Evolutionary conservation across 2,113 vertebrate genomes (phyloP), one percentile per base, ranked within the genome.

Genomic region (Pygoscelis adeliae): DNA sequence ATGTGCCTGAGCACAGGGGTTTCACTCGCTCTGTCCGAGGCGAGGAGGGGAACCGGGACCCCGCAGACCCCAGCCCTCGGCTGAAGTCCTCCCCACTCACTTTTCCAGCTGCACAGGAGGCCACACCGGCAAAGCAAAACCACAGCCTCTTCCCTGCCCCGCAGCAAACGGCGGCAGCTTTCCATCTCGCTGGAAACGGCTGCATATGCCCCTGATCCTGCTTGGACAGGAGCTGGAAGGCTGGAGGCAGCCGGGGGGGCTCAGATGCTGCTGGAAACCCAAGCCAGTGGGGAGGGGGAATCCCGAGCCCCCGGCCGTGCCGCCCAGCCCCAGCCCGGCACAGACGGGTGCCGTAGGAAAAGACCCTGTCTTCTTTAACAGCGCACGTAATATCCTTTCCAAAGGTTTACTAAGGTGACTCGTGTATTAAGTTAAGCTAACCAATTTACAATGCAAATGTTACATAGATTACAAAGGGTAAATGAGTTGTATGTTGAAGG

Each of bases 371-470:
- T 15, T 13, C 91, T 21, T 22, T 5, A 14, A 3, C 80, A 38
- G 89, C 11, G 3, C 87, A 83, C 30, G 13, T 3, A n/a, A 29
- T 47, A 93, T 42, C 95, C 89, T 47, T 40, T 13, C 46, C 53
- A 50, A 58, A 95, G 96, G 91, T 89, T 91, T 74, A 13, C 93
- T 13, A 8, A 87, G 92, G 90, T 96, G 81, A 38, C 81, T 36
- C 6, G 4, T 21, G 85, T 62, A 92, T 93, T 84, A 87, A 86
- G 96, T 85, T 94, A 80, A 96, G 95, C 94, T 87, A 95, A 96
- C 86, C 94, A 93, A 96, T 97, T 96, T 97, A 88, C 95, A 96
- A 97, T 95, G 97, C 97, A 96, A 95, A 97, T 97, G 97, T 95
- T 94, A 87, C 96, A 85, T 1, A 91, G 84, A 89, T 97, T 79